Evolutionary conservation across 1,140 invertebrate genomes (phyloP).

Genomic region (Panagrolaimus sp.): DNA sequence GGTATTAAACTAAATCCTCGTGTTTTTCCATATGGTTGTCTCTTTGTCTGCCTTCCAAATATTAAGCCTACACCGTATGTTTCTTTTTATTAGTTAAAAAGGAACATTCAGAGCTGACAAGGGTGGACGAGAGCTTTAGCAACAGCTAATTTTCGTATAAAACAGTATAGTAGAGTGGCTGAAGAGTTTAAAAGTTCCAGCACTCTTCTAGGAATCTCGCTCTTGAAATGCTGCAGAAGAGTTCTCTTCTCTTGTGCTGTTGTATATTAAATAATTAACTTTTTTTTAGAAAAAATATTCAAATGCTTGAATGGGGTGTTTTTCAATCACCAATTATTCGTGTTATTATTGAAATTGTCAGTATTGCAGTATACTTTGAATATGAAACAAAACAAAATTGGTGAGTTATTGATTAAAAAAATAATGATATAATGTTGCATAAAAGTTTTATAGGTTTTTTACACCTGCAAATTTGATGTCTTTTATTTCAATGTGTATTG

Average conservation of each 20-base stretch:
- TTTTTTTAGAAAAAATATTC: slow-evolving; percentile 39
- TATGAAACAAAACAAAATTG: slow-evolving; percentile 15
- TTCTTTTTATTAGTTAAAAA: too few species aligned
- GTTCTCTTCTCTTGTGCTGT: too few species aligned
- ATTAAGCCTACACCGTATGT: not conserved
- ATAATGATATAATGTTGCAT: too few species aligned
- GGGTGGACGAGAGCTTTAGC: too few species aligned
- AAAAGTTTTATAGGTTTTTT: slow-evolving; percentile 41
- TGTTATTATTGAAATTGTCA: slow-evolving; percentile 46
- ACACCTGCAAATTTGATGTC: slow-evolving; percentile 49
- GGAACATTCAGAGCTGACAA: too few species aligned
- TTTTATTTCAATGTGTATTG: slow-evolving; percentile 47
- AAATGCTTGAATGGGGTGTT: slow-evolving; percentile 49
- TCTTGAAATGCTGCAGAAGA: too few species aligned
- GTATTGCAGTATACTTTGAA: slow-evolving; percentile 51
- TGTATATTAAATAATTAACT: too few species aligned
- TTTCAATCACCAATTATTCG: slow-evolving; percentile 51
- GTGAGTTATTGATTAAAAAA: not conserved
- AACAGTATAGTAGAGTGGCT: too few species aligned
- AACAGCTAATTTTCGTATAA: too few species aligned
- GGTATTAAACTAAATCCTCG: slow-evolving; percentile 26
- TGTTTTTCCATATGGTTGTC: slow-evolving; percentile 44
- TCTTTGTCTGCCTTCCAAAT: slow-evolving; percentile 25
- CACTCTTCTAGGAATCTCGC: too few species aligned
- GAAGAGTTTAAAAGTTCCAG: too few species aligned